Base-by-base conservation (phyloP, 1,140 invertebrate species). In the Hypsibius dujardini region DNA sequence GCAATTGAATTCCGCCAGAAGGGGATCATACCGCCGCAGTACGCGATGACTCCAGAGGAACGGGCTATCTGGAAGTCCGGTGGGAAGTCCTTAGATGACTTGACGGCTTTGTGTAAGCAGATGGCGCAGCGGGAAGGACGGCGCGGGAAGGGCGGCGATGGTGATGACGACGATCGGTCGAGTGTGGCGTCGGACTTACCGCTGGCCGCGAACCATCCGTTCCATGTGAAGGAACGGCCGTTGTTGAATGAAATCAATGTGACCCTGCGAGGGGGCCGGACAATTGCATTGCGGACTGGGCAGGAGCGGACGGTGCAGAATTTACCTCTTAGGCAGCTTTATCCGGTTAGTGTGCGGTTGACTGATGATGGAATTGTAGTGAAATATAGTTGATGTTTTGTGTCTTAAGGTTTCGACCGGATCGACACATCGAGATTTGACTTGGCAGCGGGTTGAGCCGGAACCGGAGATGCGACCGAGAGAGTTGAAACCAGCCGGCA, bases 371-470 rank as follows among this genome's bases (percentile, higher is more conserved):
- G n/a, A n/a, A n/a, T n/a, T n/a, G n/a, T n/a, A n/a, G n/a, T n/a
- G n/a, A n/a, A n/a, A n/a, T n/a, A n/a, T n/a, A n/a, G n/a, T n/a
- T n/a, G n/a, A n/a, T n/a, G n/a, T n/a, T n/a, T n/a, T n/a, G n/a
- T n/a, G n/a, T n/a, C n/a, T n/a, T n/a, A n/a, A n/a, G n/a, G n/a
- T 62, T 15, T 46, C 47, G n/a, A 69, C 62, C 73, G 15, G 74
- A 46, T 46, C 15, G 72, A 67, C 59, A 70, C 46, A 72, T 47
- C 59, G 47, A 1, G 60, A 69, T 46, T 73, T 59, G 46, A 72
- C 59, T 62, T 74, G 45, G 71, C 42, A 69, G 70, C 75, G 75
- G 12, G 74, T 78, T 76, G 62, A 74, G n/a, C 7, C 7, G n/a
- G 50, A 56, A 7, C 7, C 50, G 7, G 50, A 56, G 50, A 56